Evolutionary conservation across 64 coral and sea anemone genomes (phyloP).

Genomic region (Porites lutea): DNA sequence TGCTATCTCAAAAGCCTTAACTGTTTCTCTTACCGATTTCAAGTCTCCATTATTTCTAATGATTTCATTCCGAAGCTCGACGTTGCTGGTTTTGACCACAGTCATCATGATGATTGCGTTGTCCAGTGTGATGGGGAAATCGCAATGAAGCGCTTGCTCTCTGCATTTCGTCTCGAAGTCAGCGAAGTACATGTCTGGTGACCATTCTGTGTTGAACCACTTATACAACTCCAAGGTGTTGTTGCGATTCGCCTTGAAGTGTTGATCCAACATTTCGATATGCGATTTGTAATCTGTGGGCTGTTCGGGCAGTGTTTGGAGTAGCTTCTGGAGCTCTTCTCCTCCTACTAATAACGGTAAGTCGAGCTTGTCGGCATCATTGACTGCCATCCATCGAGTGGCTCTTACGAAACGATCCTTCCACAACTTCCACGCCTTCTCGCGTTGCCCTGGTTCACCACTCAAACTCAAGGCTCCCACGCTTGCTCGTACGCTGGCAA

Average conservation of each 20-base stretch:
- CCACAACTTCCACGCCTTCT: conserved; percentile 44
- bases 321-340: conserved; percentile 22
- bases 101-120: conserved; percentile 54
- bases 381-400: conserved; percentile 40
- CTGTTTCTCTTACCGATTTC: conserved; percentile 44
- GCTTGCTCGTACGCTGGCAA: background rate
- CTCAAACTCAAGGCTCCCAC: background rate
- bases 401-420: conserved; percentile 13
- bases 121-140: conserved; percentile 49
- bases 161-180: conserved; percentile 59
- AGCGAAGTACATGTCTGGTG: conserved; percentile 19
- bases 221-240: conserved; percentile 53
- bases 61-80: conserved; percentile 49
- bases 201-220: conserved; percentile 57
- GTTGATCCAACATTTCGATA: background rate
- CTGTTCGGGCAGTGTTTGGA: conserved; percentile 46
- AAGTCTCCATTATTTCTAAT: conserved; percentile 59
- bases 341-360: conserved; percentile 36
- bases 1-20: conserved; percentile 46
- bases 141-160: conserved; percentile 45
- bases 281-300: conserved; percentile 46
- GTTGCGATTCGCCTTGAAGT: conserved; percentile 46
- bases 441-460: conserved; percentile 30
- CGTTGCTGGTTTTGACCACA: conserved; percentile 28
- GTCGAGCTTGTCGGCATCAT: conserved; percentile 17